Base-by-base conservation (phyloP, 2,113 vertebrate species). In the Dicaeum eximium region DNA sequence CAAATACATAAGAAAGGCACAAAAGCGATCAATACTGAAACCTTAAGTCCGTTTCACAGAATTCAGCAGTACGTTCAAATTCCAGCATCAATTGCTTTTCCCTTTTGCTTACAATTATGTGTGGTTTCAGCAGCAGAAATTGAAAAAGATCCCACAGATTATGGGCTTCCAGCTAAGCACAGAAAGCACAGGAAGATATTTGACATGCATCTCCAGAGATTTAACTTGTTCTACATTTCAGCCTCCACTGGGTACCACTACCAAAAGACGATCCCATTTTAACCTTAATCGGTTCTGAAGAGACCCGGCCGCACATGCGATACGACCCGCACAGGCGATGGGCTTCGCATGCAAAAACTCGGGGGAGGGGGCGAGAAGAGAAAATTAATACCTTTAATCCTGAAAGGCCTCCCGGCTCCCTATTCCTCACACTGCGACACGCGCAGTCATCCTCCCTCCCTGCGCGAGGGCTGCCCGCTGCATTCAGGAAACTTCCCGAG, bases 201-300 rank as follows among this genome's bases (percentile, higher is more conserved):
- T 62, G 56, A 82, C 54, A 85, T 27, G 13, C n/a, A 81, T 31
- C 70, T 75, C 95, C 42, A 11, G 83, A 83, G 93, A 62, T 77
- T 60, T 65, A 57, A 82, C 79, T 70, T 67, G 93, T 28, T 95
- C 94, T 83, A 94, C 71, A 92, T 94, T 70, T 87, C 8, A 81
- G 84, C 35, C 67, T 75, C 71, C 38, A 1, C 57, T 5, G 50
- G 53, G 60, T 86, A 87, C 64, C 80, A 47, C 47, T 5, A 73
- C 79, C 70, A 66, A 27, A 72, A 58, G 54, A 31, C 53, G 31
- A 61, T 48, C 72, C 53, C 45, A 2, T 38, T 69, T 65, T 48
- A 66, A 69, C 74, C 92, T 33, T 4, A 38, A 22, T 25, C 0
- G 65, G 35, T 65, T 69, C 38, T 4, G 35, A 51, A 27, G 40